A percentile compares a stretch with the other conserved stretches of the same genome.
Conservation (phyloP, 2,888 invertebrate species). For the Drosophila anceps region DNA sequence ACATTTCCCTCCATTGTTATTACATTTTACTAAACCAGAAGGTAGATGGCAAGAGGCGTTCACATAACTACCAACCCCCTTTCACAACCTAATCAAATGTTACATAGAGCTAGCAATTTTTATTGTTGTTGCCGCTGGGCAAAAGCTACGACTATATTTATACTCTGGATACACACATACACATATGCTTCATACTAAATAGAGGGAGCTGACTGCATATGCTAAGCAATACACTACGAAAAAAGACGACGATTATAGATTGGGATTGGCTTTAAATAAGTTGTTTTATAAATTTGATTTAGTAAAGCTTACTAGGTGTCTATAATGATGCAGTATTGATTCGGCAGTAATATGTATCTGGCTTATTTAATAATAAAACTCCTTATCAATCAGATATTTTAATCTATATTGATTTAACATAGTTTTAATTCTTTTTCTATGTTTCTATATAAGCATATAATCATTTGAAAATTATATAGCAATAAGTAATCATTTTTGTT, state of each 20-base stretch:
- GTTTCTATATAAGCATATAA: no score
- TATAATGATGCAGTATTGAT: no score
- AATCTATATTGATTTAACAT: no score
- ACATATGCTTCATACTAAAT: neutral
- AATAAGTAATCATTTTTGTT: no score
- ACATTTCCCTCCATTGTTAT: conserved; percentile 38
- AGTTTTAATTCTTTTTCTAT: no score
- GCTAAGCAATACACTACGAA: conserved; percentile 26
- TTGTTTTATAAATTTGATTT: no score
- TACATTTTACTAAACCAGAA: conserved; percentile 6
- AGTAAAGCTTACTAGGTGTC: no score
- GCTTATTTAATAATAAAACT: no score
- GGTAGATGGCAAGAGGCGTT: conserved; percentile 12
- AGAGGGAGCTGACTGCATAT: conserved; percentile 15
- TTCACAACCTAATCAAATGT: conserved; percentile 76
- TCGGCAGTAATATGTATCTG: no score
- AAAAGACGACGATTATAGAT: conserved; percentile 3
- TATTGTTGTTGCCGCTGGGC: conserved; percentile 73
- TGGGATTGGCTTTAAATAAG: no score
- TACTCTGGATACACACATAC: conserved; percentile 23
- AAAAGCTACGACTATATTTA: conserved; percentile 55
- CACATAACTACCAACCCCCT: conserved; percentile 31
- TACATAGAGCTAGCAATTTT: conserved; percentile 71
- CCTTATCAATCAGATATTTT: no score
- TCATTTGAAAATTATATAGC: no score